Conservation (phyloP, 2,888 invertebrate genomes). For the Scaptomyza tumidula region DNA sequence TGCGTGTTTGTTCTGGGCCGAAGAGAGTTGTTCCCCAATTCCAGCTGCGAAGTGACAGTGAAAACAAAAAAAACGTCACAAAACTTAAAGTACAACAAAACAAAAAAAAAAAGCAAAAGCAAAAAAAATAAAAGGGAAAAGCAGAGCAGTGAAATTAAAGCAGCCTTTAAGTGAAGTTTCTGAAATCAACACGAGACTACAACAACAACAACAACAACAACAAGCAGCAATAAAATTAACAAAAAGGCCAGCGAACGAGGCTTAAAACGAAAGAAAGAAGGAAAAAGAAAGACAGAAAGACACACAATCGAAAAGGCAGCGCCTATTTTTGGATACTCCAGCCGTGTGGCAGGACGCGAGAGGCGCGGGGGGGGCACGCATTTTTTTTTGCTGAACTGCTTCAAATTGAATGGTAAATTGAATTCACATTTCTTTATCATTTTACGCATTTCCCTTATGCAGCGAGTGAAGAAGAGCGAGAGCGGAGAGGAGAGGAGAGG, state of each 20-base stretch:
- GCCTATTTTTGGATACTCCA: conserved; percentile 76
- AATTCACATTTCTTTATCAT: conserved; percentile 36
- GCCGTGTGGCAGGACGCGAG: conserved; percentile 43
- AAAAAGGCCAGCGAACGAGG: conserved; percentile 61
- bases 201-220: conserved; percentile 19
- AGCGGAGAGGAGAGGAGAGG: not conserved
- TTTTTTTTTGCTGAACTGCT: conserved; percentile 39
- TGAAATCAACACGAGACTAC: conserved; percentile 55
- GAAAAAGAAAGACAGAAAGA: not conserved
- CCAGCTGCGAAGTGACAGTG: conserved; percentile 67
- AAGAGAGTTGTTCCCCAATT: conserved; percentile 52
- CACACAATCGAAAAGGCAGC: conserved; percentile 49
- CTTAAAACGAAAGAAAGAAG: conserved; percentile 27
- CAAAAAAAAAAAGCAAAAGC: conserved; percentile 12
- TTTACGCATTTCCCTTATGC: conserved; percentile 41
- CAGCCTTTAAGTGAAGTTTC: conserved; percentile 73
- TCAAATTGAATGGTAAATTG: conserved; percentile 74
- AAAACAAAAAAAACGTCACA: conserved; percentile 44
- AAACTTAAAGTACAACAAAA: conserved; percentile 21
- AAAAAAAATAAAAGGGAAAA: conserved; percentile 47
- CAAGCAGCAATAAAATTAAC: conserved; percentile 48
- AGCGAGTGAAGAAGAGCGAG: not conserved
- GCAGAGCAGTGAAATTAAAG: conserved; percentile 81
- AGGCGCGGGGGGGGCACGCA: conserved; percentile 6
- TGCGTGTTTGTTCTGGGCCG: conserved; percentile 13